phyloP scores from a whole-genome alignment of 2,888 invertebrate genomes.

The Microchrysa polita region DNA sequence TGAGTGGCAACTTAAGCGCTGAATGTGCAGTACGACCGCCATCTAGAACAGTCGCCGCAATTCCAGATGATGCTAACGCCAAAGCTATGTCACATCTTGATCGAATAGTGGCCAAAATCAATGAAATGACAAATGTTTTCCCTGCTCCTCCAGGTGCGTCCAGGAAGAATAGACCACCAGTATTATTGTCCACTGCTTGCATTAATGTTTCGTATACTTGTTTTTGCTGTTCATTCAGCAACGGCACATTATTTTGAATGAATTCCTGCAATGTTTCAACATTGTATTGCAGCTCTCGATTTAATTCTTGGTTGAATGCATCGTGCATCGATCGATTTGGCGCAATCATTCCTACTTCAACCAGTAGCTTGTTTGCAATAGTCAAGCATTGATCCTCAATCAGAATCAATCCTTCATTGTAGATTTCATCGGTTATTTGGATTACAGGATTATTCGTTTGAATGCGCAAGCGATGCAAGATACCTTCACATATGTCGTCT shows the following conservation, averaged over 20 bases:
- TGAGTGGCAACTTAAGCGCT: conserved; percentile 49
- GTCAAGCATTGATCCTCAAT: conserved; percentile 49
- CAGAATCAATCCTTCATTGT: conserved; percentile 46
- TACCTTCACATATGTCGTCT: conserved; percentile 52
- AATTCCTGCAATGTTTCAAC: conserved; percentile 44
- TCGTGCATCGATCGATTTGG: conserved; percentile 50
- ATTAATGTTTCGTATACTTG: conserved; percentile 26
- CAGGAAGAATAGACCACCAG: conserved; percentile 45
- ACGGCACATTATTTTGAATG: conserved; percentile 46
- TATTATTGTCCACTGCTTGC: conserved; percentile 40
- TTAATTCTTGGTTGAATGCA: conserved; percentile 50
- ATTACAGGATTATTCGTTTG: conserved; percentile 27
- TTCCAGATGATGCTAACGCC: conserved; percentile 52
- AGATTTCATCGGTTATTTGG: conserved; percentile 37
- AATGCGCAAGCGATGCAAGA: conserved; percentile 45
- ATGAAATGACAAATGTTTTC: conserved; percentile 48
- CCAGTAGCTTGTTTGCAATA: conserved; percentile 51
- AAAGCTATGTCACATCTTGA: conserved; percentile 47
- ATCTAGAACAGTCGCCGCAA: conserved; percentile 53
- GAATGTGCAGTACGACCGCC: conserved; percentile 53
- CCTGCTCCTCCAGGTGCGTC: conserved; percentile 48
- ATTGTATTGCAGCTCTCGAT: conserved; percentile 52
- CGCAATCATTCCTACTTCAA: conserved; percentile 53
- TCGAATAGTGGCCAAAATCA: conserved; percentile 46
- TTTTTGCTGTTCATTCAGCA: conserved; percentile 43